These are phyloP conservation scores for Euleptes europaea DNA, from an alignment of 2,113 vertebrate species.

Conservation along the genomic window DNA sequence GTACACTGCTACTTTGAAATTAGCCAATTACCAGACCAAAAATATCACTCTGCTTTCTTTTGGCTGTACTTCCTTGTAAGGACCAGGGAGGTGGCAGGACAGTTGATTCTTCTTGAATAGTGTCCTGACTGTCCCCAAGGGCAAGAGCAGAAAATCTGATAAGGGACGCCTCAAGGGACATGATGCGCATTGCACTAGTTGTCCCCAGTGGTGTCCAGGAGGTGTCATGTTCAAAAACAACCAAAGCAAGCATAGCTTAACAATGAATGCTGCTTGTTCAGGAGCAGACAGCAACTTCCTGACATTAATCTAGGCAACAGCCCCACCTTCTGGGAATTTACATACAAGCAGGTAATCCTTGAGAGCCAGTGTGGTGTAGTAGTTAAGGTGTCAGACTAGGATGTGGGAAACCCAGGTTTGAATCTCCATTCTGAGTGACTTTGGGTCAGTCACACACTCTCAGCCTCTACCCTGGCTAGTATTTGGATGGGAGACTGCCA, in stretches of 20 bases:
- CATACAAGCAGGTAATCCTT: too few species aligned
- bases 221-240: neutral
- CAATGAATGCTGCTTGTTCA: neutral
- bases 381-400: too few species aligned
- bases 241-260: neutral
- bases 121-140: neutral
- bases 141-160: neutral
- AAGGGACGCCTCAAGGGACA: neutral
- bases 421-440: too few species aligned
- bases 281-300: neutral
- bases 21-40: too few species aligned
- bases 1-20: too few species aligned
- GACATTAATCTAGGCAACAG: neutral
- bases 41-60: too few species aligned
- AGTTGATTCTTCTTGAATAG: neutral
- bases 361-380: too few species aligned
- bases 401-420: too few species aligned
- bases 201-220: neutral
- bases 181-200: neutral
- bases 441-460: too few species aligned
- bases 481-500: too few species aligned
- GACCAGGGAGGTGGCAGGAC: neutral
- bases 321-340: neutral
- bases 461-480: too few species aligned
- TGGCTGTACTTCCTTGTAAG: too few species aligned